These are phyloP conservation scores for Pandemis corylana DNA, from an alignment of 2,888 invertebrate species.

Conservation along the genomic window DNA sequence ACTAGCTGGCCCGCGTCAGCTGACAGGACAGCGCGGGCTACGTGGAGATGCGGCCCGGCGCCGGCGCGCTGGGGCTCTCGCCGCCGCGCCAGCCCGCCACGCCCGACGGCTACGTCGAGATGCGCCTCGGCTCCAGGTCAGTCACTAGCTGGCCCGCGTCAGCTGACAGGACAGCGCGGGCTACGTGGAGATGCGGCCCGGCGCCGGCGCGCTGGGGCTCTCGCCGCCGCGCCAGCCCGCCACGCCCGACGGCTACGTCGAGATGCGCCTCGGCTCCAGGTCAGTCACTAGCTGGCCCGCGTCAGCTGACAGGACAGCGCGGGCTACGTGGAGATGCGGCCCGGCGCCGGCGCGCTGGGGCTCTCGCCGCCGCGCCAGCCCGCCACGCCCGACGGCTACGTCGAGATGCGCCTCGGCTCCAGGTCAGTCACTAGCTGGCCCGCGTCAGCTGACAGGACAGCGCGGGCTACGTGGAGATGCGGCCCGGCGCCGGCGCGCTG, in stretches of 20 bases:
- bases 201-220: constrained; percentile 64
- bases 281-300: constrained; percentile 1
- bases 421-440: no score
- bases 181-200: constrained; percentile 86
- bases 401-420: constrained; percentile 78
- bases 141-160: constrained; percentile 21
- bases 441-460: no score
- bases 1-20: no score
- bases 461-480: constrained; percentile 69
- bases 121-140: constrained; percentile 61
- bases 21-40: constrained; percentile 52
- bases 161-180: constrained; percentile 63
- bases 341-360: constrained; percentile 44
- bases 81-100: constrained; percentile 60
- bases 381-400: constrained; percentile 52
- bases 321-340: constrained; percentile 82
- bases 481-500: constrained; percentile 58
- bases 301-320: no score
- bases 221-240: constrained; percentile 44
- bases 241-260: constrained; percentile 86
- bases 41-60: constrained; percentile 80
- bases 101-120: constrained; percentile 67
- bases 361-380: constrained; percentile 53
- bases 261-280: constrained; percentile 84
- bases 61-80: neutral